These are phyloP conservation scores for Nomada hirtipes DNA, from an alignment of 2,888 invertebrate species.

Conservation along the genomic window DNA sequence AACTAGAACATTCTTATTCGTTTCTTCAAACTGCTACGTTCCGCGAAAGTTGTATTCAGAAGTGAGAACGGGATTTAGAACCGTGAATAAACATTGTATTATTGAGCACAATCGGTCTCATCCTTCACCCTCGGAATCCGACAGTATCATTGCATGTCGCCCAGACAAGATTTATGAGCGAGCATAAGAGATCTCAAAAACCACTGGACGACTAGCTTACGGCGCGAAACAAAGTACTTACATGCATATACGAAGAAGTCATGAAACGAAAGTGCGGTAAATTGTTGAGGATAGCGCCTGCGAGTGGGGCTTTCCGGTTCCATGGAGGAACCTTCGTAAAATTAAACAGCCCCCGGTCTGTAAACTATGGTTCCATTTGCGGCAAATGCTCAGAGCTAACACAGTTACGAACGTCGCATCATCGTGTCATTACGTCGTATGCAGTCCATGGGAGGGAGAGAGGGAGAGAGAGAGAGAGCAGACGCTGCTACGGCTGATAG, in stretches of 20 bases:
- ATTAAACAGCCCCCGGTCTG: constrained; percentile 43
- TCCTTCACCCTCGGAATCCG: no score
- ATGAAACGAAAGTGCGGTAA: constrained; percentile 27
- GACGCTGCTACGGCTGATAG: constrained; percentile 18
- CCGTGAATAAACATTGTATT: no score
- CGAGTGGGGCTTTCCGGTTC: neutral
- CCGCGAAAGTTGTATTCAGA: no score
- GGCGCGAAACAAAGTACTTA: constrained; percentile 4
- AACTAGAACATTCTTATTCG: no score
- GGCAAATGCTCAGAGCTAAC: constrained; percentile 39
- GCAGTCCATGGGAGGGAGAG: neutral
- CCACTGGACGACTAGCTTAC: neutral
- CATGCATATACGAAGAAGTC: constrained; percentile 11
- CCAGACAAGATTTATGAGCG: no score
- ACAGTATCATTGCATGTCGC: neutral
- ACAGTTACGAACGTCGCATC: constrained; percentile 40
- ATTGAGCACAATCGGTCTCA: no score
- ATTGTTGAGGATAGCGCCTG: constrained; percentile 31
- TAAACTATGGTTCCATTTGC: constrained; percentile 42
- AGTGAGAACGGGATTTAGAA: no score
- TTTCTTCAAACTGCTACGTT: no score
- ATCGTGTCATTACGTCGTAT: constrained; percentile 44
- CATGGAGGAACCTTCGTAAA: constrained; percentile 13
- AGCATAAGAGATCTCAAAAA: neutral
- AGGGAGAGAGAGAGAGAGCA: neutral